These are phyloP conservation scores for Sebastes taczanowskii DNA, from an alignment of 2,797 vertebrate genomes.

Conservation along the genomic window DNA sequence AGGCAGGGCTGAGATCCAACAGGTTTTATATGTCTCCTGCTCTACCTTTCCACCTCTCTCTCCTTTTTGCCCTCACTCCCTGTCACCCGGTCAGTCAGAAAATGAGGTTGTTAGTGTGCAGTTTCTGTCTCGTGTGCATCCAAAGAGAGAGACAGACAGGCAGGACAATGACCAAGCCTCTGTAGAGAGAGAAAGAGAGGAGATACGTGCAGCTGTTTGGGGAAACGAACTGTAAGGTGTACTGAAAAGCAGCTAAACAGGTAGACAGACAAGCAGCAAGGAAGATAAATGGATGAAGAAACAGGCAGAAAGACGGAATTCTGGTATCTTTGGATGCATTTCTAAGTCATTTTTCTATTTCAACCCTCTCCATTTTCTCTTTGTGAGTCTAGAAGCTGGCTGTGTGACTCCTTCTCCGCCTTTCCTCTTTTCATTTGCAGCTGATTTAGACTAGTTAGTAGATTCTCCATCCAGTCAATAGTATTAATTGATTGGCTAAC, in stretches of 20 bases:
- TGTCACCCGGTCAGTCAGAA: constrained; percentile 70
- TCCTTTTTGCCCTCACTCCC: constrained; percentile 20
- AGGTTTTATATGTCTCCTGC: constrained; percentile 72
- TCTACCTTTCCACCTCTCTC: constrained; percentile 54
- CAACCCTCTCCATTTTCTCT: neutral
- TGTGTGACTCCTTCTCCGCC: neutral
- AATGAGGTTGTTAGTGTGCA: constrained; percentile 72
- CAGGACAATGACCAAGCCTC: neutral
- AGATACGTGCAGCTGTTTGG: neutral
- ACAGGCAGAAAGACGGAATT: neutral
- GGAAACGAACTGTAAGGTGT: neutral
- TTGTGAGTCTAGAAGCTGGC: neutral
- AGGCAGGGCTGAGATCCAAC: constrained; percentile 65
- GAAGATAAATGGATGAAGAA: neutral
- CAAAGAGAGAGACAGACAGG: constrained; percentile 1
- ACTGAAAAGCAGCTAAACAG: neutral
- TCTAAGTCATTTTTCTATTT: neutral
- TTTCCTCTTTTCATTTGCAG: constrained; percentile 47
- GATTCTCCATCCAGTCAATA: constrained; percentile 47
- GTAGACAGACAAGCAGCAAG: neutral
- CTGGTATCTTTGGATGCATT: neutral
- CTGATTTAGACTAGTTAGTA: constrained; percentile 60
- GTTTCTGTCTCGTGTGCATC: constrained; percentile 45
- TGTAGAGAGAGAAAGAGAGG: neutral
- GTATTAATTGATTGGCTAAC: constrained; percentile 60